These are phyloP conservation scores for Falco columbarius DNA, from an alignment of 2,797 vertebrate genomes.

Conservation along the genomic window DNA sequence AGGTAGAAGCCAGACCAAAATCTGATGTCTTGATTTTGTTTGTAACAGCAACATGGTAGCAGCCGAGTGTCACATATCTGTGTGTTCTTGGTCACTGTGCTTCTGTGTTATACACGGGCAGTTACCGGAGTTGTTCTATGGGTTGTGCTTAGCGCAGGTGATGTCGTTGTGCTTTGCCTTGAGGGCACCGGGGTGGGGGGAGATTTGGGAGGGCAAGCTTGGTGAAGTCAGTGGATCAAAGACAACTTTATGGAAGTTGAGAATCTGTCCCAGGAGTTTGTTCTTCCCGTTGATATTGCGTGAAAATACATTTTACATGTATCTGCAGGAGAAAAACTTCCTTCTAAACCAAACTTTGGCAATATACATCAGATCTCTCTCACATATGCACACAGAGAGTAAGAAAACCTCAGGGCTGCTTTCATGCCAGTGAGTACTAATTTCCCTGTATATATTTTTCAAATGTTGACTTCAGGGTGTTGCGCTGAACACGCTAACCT, in stretches of 20 bases:
- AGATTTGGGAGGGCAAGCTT: not conserved
- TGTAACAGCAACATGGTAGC: fast-evolving
- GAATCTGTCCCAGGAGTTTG: not conserved
- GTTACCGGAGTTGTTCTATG: fast-evolving
- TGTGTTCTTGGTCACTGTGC: not conserved
- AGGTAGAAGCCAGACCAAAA: not conserved
- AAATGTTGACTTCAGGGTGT: not conserved
- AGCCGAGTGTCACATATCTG: fast-evolving
- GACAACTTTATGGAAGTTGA: not conserved
- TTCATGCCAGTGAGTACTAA: not conserved
- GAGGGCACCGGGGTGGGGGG: not conserved
- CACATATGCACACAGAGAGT: fast-evolving
- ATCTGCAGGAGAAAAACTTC: not conserved
- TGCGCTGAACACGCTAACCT: not conserved
- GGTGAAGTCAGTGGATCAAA: not conserved
- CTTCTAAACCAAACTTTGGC: not conserved
- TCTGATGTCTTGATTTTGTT: fast-evolving
- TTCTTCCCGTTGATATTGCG: not conserved
- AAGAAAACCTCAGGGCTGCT: not conserved
- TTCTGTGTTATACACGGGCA: not conserved
- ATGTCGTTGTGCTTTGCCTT: fast-evolving
- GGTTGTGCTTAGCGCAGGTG: no score
- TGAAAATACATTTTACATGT: not conserved
- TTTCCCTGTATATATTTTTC: not conserved
- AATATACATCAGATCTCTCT: not conserved